These are phyloP conservation scores for Lontra canadensis DNA, from an alignment of 2,113 vertebrate genomes.

Conservation along the genomic window DNA sequence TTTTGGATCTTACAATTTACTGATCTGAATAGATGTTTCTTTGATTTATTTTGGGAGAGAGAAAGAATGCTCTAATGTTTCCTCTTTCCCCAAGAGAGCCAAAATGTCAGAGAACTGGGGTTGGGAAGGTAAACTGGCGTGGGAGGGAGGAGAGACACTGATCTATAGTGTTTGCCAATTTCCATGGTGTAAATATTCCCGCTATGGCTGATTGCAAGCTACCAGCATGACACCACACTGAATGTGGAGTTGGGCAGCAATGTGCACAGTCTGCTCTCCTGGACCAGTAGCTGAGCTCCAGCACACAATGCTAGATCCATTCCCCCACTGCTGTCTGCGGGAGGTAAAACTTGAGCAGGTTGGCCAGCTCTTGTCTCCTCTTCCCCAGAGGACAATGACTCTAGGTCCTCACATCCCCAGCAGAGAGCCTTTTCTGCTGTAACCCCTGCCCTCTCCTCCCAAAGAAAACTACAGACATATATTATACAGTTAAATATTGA, in stretches of 20 bases:
- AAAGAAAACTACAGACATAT: neutral
- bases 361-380: neutral
- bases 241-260: neutral
- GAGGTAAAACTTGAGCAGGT: neutral
- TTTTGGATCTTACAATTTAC: neutral
- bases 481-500: neutral
- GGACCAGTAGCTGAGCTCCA: neutral
- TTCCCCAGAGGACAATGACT: neutral
- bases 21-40: neutral
- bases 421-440: neutral
- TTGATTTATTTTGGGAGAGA: neutral
- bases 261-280: neutral
- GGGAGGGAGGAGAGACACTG: neutral
- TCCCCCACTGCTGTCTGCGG: neutral
- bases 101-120: neutral
- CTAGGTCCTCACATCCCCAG: neutral
- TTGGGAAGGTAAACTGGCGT: no score
- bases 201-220: neutral
- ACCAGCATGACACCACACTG: neutral
- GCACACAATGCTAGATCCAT: fast-evolving
- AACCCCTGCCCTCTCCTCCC: neutral
- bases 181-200: neutral
- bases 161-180: neutral
- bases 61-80: neutral
- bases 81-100: neutral